phyloP scores from a whole-genome alignment of 2,113 vertebrate species.

The Lethenteron reissneri region DNA sequence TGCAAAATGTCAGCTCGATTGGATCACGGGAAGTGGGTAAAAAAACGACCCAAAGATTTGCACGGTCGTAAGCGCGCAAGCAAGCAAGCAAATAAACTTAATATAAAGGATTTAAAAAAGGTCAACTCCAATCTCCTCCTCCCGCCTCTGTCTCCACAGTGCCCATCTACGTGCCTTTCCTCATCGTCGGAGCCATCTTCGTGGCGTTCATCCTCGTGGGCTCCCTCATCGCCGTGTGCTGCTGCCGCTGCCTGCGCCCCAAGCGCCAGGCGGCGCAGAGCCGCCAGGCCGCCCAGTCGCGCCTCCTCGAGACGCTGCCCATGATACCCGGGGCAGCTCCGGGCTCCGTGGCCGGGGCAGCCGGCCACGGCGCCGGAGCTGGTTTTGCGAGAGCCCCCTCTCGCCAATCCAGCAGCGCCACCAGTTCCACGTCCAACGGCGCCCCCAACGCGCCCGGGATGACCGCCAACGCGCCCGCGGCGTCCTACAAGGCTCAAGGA shows the following conservation, averaged over 20 bases:
- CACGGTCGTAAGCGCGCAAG: no score
- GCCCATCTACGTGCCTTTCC: conserved; percentile 90
- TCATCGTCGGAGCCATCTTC: conserved; percentile 86
- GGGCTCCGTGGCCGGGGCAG: conserved; percentile 25
- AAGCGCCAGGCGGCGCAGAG: conserved; percentile 53
- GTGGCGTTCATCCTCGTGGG: conserved; percentile 84
- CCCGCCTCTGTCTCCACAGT: conserved; percentile 29
- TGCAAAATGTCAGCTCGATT: no score
- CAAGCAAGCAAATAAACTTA: no score
- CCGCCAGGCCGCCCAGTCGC: conserved; percentile 27
- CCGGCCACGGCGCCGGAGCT: background rate
- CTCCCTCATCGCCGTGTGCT: conserved; percentile 71
- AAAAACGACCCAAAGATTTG: no score
- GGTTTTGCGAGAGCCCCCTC: conserved; percentile 43
- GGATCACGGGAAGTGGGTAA: no score
- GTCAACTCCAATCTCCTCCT: background rate
- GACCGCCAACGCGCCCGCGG: no score
- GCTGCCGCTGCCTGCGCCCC: conserved; percentile 77
- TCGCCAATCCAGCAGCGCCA: conserved; percentile 79
- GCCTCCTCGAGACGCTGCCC: conserved; percentile 79
- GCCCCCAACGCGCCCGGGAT: background rate
- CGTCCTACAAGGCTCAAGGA: no score
- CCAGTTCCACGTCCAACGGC: conserved; percentile 76
- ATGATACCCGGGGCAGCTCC: conserved; percentile 79
- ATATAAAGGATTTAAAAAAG: background rate